Evolutionary conservation across 1,140 invertebrate genomes (phyloP), one percentile per base, ranked within the genome.

Genomic region (Hypsibius dujardini): DNA sequence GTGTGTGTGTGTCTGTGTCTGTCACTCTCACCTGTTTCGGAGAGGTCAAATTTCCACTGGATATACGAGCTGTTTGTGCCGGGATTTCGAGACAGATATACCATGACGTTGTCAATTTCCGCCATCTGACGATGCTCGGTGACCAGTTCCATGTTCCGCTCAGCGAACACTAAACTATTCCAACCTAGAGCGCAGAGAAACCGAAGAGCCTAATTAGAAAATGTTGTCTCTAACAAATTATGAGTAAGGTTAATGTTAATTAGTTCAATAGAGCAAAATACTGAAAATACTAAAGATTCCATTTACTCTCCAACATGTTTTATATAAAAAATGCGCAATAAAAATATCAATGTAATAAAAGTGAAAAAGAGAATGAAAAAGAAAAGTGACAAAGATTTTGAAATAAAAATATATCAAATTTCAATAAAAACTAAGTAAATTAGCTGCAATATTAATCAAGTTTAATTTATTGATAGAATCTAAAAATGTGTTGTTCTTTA

Each of bases 81-180:
- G 50, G 50, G 50, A 56, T 56, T 56, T 7, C 50, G 50, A n/a
- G 50, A 56, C 7, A 56, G 50, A 56, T 56, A 56, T 7, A 56
- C 50, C 50, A 56, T 56, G 7, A 56, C 50, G 7, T 56, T 56
- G 50, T 56, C 50, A 7, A n/a, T 56, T n/a, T 56, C 50, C 7
- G 50, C 50, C 7, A 56, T 56, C 50, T 56, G 50, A 7, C 50
- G 50, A 56, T 56, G 50, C 50, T 56, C 50, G 7, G 50, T 56
- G 7, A 56, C 50, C 50, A 56, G 50, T n/a, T 56, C 50, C 50
- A 56, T 56, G n/a, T 56, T 56, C 7, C 50, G 50, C 50, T 56
- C n/a, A n/a, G n/a, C n/a, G n/a, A n/a, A n/a, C n/a, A n/a, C n/a
- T n/a, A n/a, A n/a, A n/a, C n/a, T n/a, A n/a, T n/a, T n/a, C n/a